These are phyloP conservation scores for Nemoura dubitans DNA, from an alignment of 2,888 invertebrate species.

Conservation along the genomic window DNA sequence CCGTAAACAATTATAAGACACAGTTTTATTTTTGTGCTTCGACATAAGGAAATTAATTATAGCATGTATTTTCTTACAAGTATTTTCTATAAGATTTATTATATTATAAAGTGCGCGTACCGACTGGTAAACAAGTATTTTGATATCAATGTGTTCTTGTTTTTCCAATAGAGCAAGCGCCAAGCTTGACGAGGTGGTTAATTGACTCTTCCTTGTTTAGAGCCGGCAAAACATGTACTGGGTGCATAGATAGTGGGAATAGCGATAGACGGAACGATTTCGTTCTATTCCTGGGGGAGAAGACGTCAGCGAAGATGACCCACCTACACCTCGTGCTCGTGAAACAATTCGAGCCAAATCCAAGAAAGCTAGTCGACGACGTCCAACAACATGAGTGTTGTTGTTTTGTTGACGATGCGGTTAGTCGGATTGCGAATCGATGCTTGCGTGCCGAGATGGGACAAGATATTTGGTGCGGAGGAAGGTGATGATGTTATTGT, in stretches of 20 bases:
- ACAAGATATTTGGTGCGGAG: background rate
- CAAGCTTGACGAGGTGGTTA: background rate
- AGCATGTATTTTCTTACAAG: background rate
- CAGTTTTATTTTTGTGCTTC: background rate
- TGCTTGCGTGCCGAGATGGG: background rate
- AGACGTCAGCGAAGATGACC: background rate
- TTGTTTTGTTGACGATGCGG: background rate
- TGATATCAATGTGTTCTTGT: background rate
- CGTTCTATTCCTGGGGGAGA: background rate
- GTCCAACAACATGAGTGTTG: background rate
- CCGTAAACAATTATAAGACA: background rate
- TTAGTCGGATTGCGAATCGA: too few species aligned
- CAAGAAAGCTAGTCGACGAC: conserved; percentile 1
- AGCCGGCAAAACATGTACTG: background rate
- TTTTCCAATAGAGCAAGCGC: too few species aligned
- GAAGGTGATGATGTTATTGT: background rate
- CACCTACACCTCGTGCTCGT: background rate
- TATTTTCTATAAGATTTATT: too few species aligned
- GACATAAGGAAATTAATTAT: background rate
- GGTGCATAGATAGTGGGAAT: too few species aligned
- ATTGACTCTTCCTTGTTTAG: background rate
- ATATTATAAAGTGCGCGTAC: too few species aligned
- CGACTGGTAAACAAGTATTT: background rate
- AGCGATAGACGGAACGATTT: background rate
- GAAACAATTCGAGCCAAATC: background rate